A percentile compares a stretch with the other conserved stretches of the same genome.
Evolutionary conservation across 92 coral and sea anemone genomes (phyloP).

Genomic region (Hydrozoanthus gracilis): DNA sequence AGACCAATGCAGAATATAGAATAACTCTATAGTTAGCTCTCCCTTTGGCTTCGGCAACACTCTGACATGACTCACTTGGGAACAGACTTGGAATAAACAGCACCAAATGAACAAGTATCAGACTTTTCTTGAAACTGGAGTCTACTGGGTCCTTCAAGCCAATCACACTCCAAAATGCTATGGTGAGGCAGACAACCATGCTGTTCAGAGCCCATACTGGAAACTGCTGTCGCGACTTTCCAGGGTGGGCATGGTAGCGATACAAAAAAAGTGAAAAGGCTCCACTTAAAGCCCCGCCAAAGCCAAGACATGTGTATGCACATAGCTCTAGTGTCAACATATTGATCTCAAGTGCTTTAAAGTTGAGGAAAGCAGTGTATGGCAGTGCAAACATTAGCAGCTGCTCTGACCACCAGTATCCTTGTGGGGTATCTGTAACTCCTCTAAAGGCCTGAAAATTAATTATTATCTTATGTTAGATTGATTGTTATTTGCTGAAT

Average conservation of each 20-base stretch:
- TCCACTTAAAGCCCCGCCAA: slow-evolving; percentile 66
- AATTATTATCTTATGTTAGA: background rate
- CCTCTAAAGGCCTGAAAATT: slow-evolving; percentile 49
- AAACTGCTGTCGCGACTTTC: slow-evolving; percentile 41
- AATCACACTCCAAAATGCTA: slow-evolving; percentile 55
- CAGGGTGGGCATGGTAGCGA: slow-evolving; percentile 55
- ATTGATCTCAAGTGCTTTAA: slow-evolving; percentile 67
- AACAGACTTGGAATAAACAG: slow-evolving; percentile 67
- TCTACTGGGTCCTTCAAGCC: slow-evolving; percentile 52
- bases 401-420: slow-evolving; percentile 77
- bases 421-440: slow-evolving; percentile 56
- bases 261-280: slow-evolving; percentile 65
- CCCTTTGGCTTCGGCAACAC: slow-evolving; percentile 12
- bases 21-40: slow-evolving; percentile 34
- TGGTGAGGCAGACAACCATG: slow-evolving; percentile 67
- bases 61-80: slow-evolving; percentile 50
- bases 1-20: slow-evolving; percentile 46
- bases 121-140: slow-evolving; percentile 48
- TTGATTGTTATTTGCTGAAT: background rate
- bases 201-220: slow-evolving; percentile 67
- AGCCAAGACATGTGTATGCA: slow-evolving; percentile 71
- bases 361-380: slow-evolving; percentile 65
- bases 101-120: slow-evolving; percentile 47
- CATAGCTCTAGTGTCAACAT: slow-evolving; percentile 72
- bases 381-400: slow-evolving; percentile 66